Evolutionary conservation across 2,888 invertebrate species (phyloP), one percentile per base, ranked within the genome.

Genomic region (Globia sparganii): DNA sequence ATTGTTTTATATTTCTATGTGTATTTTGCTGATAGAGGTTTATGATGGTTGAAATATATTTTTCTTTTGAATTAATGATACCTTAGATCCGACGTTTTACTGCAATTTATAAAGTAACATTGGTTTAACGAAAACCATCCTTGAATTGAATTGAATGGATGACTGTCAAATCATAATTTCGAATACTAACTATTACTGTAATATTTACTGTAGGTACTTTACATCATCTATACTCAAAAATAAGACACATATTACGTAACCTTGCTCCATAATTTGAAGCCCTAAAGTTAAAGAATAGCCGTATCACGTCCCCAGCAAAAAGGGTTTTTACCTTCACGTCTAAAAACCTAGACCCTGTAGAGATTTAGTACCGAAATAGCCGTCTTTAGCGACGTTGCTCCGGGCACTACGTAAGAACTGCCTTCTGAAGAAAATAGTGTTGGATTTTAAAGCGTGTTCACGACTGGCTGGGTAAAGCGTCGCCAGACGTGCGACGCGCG

Each of bases 321-420:
- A 25, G 79, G 40, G 65, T 62, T 77, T 84, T 78, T 75, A 37
- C 37, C 40, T 75, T 74, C 71, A 64, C 56, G 31, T 68, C 37
- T 58, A 65, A 70, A 75, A 77, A 77, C 70, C 49, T 58, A 67
- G 66, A 65, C 72, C 72, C 65, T 75, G 72, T 69, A 61, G 37
- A 69, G 68, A 74, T 87, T 79, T 83, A 72, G 69, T 37, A 79
- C 80, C 37, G 13, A 87, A 85, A 87, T 88, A 87, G 78, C 75
- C 72, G 65, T 78, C 71, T 87, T 87, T 82, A 87, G 76, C 72
- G 40, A 66, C 56, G 40, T 28, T 61, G 87, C 86, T 77, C 56
- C 37, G 37, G 81, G 81, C 87, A 70, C 74, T 79, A 59, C 34
- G 65, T 66, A 73, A 75, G 58, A 73, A 84, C 64, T 76, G 31